Evolutionary conservation across 2,888 invertebrate genomes (phyloP).

Genomic region (Xanthia icteritia): DNA sequence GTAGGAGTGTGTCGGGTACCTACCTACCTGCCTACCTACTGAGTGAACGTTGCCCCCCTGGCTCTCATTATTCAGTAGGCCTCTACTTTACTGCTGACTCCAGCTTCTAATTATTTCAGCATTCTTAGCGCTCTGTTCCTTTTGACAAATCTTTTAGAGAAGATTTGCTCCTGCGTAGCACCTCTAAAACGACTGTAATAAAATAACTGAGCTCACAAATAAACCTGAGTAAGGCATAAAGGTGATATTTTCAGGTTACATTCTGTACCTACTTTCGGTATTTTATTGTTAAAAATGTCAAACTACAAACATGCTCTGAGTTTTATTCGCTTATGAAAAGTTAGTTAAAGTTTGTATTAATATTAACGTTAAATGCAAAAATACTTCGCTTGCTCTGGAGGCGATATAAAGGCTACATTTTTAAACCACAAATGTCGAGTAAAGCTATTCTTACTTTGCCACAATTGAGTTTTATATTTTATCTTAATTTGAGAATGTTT

Average conservation of each 20-base stretch:
- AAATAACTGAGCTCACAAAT: slow-evolving; percentile 52
- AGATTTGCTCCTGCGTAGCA: slow-evolving; percentile 60
- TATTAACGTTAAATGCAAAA: slow-evolving; percentile 12
- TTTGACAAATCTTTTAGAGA: slow-evolving; percentile 68
- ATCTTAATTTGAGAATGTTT: not conserved
- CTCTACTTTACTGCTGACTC: slow-evolving; percentile 67
- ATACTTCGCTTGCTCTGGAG: not conserved
- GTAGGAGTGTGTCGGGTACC: slow-evolving; percentile 45
- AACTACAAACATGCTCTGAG: slow-evolving; percentile 24
- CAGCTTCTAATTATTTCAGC: slow-evolving; percentile 74
- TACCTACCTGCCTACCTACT: slow-evolving; percentile 18
- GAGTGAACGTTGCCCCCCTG: slow-evolving; percentile 48
- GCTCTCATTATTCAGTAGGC: slow-evolving; percentile 70
- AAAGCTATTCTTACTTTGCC: not conserved
- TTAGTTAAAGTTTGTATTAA: slow-evolving; percentile 16
- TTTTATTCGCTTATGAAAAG: slow-evolving; percentile 25
- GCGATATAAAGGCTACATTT: slow-evolving; percentile 5
- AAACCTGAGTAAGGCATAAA: slow-evolving; percentile 25
- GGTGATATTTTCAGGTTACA: slow-evolving; percentile 29
- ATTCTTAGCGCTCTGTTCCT: slow-evolving; percentile 68
- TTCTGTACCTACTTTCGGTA: slow-evolving; percentile 26
- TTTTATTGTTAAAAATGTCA: slow-evolving; percentile 25
- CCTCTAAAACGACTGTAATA: slow-evolving; percentile 60
- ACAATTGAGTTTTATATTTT: slow-evolving; percentile 6
- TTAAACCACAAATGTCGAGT: not conserved